Evolutionary conservation across 1,140 invertebrate genomes (phyloP).

Genomic region (Drosophila ambigua): DNA sequence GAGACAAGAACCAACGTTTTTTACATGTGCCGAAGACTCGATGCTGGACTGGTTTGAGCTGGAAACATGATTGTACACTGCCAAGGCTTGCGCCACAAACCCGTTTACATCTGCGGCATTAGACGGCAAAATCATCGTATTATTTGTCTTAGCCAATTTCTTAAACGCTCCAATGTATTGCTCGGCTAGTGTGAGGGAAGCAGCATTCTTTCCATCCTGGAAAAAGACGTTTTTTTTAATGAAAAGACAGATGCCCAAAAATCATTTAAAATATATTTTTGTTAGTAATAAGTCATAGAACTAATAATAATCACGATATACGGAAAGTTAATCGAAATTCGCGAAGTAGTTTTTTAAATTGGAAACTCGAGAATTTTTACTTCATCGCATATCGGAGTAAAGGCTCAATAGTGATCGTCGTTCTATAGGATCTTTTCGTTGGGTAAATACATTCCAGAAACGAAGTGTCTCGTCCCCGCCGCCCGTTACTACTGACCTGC

Average conservation of each 20-base stretch:
- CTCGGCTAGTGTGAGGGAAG: slow-evolving; percentile 95
- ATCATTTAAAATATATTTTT: not conserved
- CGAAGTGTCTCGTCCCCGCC: slow-evolving; percentile 99
- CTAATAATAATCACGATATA: not conserved
- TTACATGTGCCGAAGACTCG: slow-evolving; percentile 9
- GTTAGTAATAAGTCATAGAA: not conserved
- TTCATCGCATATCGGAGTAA: slow-evolving; percentile 87
- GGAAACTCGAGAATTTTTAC: not conserved
- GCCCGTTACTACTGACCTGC: slow-evolving; percentile 99
- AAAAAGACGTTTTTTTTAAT: slow-evolving; percentile 38
- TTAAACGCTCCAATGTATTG: slow-evolving; percentile 97
- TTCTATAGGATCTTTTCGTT: slow-evolving; percentile 95
- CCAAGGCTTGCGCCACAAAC: slow-evolving; percentile 92
- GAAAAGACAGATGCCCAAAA: not conserved
- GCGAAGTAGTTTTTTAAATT: not conserved
- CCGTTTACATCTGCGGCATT: slow-evolving; percentile 94
- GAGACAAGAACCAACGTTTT: slow-evolving; percentile 25
- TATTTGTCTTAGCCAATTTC: slow-evolving; percentile 95
- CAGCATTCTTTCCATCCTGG: slow-evolving; percentile 92
- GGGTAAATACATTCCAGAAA: slow-evolving; percentile 99
- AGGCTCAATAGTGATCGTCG: slow-evolving; percentile 96
- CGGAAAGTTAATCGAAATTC: not conserved
- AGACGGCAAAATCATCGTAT: slow-evolving; percentile 96
- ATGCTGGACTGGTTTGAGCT: slow-evolving; percentile 36
- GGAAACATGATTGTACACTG: slow-evolving; percentile 78